A percentile compares a stretch with the other conserved stretches of the same genome.
These are phyloP conservation scores for Papilio machaon DNA, from an alignment of 1,140 invertebrate species.

Conservation along the genomic window DNA sequence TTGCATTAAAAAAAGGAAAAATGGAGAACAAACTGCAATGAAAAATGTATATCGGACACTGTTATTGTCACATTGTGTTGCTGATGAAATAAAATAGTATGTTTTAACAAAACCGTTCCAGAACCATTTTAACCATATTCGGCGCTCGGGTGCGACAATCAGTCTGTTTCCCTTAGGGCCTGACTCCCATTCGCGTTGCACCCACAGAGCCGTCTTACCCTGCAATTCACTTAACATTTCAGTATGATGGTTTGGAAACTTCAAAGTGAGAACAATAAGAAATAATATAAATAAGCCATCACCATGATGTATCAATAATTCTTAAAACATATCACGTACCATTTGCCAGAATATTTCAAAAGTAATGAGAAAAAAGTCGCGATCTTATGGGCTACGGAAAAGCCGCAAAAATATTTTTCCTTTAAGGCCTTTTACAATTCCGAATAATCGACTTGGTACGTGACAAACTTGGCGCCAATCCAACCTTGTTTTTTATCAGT, in stretches of 20 bases:
- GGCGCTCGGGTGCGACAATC: too few relatives aligned
- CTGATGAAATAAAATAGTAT: not conserved
- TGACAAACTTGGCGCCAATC: constrained; percentile 13
- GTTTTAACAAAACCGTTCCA: too few relatives aligned
- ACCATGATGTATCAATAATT: not conserved
- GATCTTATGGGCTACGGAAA: not conserved
- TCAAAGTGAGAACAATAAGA: not conserved
- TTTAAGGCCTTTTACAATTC: constrained; percentile 11
- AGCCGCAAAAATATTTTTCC: constrained; percentile 5
- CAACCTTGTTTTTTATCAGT: constrained; percentile 5
- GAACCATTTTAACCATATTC: too few relatives aligned
- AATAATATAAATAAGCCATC: not conserved
- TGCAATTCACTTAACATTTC: not conserved
- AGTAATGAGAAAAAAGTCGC: not conserved
- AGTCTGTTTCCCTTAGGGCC: too few relatives aligned
- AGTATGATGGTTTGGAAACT: not conserved
- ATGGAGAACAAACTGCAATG: too few relatives aligned
- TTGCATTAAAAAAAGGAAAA: not conserved
- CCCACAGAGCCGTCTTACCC: too few relatives aligned
- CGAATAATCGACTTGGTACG: constrained; percentile 21
- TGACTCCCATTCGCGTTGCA: too few relatives aligned
- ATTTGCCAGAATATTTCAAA: constrained; percentile 2
- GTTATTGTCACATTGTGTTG: not conserved
- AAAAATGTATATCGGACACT: not conserved
- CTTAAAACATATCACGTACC: constrained; percentile 11